Base-by-base conservation (phyloP, 92 coral and sea anemone genomes). In the Hydrozoanthus gracilis region DNA sequence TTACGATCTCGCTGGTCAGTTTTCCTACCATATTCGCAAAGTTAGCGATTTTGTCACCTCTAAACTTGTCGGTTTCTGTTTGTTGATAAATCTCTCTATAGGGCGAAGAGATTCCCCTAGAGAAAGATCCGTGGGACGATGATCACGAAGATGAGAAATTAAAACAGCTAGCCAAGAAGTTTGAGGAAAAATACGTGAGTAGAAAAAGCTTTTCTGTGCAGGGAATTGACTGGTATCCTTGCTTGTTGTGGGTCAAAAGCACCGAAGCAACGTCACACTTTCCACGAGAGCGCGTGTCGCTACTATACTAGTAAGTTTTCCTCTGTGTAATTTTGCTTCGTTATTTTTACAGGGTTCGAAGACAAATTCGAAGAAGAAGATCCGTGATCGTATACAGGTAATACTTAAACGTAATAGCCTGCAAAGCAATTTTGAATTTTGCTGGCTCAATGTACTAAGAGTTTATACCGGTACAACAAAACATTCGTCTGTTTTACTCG, bases 121-220 rank as follows among this genome's bases (percentile, higher is more conserved):
- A 93, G 87, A 89, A 89, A 46, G 91, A 79, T 64, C 74, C 87
- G 46, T 92, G 93, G 84, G 87, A 88, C 8, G 93, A 93, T 20
- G 98, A 93, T 75, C 89, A 92, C 65, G 94, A 96, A 4, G 92
- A 93, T 47, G 97, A 93, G 58, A 92, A 96, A 70, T 87, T 96
- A 39, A 87, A 91, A 89, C 94, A 92, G 64, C 94, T 96, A 73
- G 99, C 99, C 46, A 95, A 95, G 87, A 93, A 93, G 90, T 96
- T 96, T 86, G 99, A 96, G 84, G 98, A 95, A 83, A 96, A 96
- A 96, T 96, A 96, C 78, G 99, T 96, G 86, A 90, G 99, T 95
- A 77, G 61, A 51, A 15, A 27, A 27, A 54, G 69, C 17, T 44
- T 44, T 52, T 71, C 39, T 39, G 18, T 54, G 68, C 35, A 44